These are phyloP conservation scores for Molossus alvarezi DNA, from an alignment of 2,797 vertebrate species.

Conservation along the genomic window DNA sequence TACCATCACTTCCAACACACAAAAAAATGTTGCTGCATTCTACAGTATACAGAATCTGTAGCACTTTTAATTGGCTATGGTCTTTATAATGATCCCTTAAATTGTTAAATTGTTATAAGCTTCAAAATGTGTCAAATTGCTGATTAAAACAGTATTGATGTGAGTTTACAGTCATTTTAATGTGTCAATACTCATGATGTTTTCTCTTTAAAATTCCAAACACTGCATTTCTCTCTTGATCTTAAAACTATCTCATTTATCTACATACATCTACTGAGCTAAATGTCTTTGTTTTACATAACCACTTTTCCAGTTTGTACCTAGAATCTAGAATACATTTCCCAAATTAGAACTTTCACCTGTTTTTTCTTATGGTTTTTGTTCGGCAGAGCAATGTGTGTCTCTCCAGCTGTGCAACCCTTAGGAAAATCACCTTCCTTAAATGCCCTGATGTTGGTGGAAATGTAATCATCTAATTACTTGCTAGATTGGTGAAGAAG, in stretches of 20 bases:
- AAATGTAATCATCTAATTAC: background rate
- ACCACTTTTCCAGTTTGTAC: background rate
- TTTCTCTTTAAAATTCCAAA: background rate
- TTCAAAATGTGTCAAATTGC: slow-evolving; percentile 39
- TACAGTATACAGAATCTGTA: background rate
- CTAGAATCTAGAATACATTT: slow-evolving; percentile 5
- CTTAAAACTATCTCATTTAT: background rate
- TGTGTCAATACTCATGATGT: background rate
- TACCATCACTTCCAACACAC: background rate
- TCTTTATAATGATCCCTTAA: background rate
- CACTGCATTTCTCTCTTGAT: background rate
- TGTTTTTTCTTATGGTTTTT: background rate
- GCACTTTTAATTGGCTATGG: slow-evolving; percentile 18
- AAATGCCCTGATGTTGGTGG: background rate
- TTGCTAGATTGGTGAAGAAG: background rate
- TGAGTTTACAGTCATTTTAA: background rate
- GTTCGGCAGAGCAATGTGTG: background rate
- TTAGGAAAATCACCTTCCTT: background rate
- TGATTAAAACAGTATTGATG: background rate
- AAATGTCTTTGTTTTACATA: background rate
- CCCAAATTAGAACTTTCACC: slow-evolving; percentile 9
- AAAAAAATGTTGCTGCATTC: background rate
- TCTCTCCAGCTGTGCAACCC: background rate
- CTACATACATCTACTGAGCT: background rate
- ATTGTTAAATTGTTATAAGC: slow-evolving; percentile 3